Conservation (phyloP, 2,113 vertebrate genomes). For the Podarcis cretensis region DNA sequence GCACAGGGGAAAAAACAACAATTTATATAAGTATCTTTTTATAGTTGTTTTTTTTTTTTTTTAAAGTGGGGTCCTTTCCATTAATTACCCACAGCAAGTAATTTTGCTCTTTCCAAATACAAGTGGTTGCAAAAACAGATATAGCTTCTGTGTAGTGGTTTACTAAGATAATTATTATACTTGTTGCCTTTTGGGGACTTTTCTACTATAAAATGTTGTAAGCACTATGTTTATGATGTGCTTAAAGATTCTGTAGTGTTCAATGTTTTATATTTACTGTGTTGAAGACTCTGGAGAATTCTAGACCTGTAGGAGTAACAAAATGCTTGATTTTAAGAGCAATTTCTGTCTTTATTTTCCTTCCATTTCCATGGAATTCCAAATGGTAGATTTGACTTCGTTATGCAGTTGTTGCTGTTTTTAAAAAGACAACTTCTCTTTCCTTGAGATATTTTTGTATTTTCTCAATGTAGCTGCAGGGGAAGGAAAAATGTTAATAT, state of each 20-base stretch:
- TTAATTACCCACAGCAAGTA: conserved; percentile 58
- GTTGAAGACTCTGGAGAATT: conserved; percentile 57
- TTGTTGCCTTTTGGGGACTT: not conserved
- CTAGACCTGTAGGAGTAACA: conserved; percentile 41
- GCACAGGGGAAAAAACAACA: conserved; percentile 56
- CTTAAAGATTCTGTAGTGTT: conserved; percentile 60
- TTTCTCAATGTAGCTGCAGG: not conserved
- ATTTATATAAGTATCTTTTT: conserved; percentile 13
- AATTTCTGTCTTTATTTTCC: conserved; percentile 37
- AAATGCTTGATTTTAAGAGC: conserved; percentile 59
- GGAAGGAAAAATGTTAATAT: conserved; percentile 23
- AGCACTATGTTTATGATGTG: conserved; percentile 61
- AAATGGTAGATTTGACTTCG: not conserved
- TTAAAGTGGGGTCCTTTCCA: conserved; percentile 7
- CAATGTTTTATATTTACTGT: conserved; percentile 64
- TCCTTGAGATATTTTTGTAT: conserved; percentile 19
- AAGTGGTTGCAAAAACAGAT: conserved; percentile 46
- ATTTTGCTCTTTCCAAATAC: conserved; percentile 28
- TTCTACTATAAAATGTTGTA: conserved; percentile 42
- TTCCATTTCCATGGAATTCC: conserved; percentile 48
- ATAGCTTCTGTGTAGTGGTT: conserved; percentile 52
- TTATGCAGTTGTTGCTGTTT: too few relatives aligned
- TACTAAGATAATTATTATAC: conserved; percentile 32
- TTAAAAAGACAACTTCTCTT: not conserved
- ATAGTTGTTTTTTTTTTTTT: too few relatives aligned